Evolutionary conservation across 2,888 invertebrate genomes (phyloP).

Genomic region (Ennomos fuscantarius): DNA sequence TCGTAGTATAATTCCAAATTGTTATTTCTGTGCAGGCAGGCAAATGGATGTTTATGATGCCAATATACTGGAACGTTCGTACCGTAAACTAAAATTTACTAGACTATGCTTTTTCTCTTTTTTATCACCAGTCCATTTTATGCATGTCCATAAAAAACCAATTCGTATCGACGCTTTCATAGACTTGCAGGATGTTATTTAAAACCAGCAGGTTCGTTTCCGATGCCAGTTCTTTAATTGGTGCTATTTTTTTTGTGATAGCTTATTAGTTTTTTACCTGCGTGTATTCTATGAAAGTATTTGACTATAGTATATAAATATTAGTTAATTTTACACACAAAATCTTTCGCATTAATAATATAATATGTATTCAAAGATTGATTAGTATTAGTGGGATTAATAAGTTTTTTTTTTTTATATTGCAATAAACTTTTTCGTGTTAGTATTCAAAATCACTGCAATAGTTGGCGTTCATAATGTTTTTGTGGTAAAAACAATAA

Average conservation of each 20-base stretch:
- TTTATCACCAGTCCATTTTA: constrained; percentile 59
- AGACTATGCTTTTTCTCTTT: constrained; percentile 62
- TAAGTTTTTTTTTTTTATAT: no score
- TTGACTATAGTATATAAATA: no score
- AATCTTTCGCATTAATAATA: no score
- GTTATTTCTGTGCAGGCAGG: constrained; percentile 57
- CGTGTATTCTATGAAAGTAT: no score
- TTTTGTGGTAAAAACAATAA: no score
- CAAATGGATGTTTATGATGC: constrained; percentile 68
- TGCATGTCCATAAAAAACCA: constrained; percentile 56
- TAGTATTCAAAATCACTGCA: no score
- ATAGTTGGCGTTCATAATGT: no score
- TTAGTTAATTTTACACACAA: no score
- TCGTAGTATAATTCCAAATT: constrained; percentile 57
- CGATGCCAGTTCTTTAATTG: constrained; percentile 11
- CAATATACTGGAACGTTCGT: constrained; percentile 62
- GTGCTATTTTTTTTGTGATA: not conserved
- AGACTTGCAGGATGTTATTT: constrained; percentile 32
- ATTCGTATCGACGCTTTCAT: constrained; percentile 48
- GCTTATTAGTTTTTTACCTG: no score
- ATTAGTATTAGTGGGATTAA: no score
- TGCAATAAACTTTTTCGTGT: no score
- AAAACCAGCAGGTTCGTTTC: constrained; percentile 12
- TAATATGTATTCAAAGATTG: no score
- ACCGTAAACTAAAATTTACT: constrained; percentile 72